Conservation (phyloP, 2,888 invertebrate species). For the Euplagia quadripunctaria region DNA sequence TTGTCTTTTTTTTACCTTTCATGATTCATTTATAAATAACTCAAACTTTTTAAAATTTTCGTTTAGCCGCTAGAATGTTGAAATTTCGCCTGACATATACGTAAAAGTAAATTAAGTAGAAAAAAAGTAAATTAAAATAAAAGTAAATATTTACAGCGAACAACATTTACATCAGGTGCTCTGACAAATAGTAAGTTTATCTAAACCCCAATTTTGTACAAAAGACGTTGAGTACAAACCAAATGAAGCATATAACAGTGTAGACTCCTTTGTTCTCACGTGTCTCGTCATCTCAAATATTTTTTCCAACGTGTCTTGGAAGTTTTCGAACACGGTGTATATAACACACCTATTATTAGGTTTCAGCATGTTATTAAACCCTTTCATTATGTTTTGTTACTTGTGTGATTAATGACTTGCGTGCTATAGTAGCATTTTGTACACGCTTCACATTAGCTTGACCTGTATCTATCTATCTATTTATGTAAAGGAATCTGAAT, state of each 20-base stretch:
- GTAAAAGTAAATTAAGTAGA: too few species aligned
- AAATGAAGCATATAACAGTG: slow-evolving; percentile 51
- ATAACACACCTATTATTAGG: slow-evolving; percentile 33
- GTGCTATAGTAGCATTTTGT: too few species aligned
- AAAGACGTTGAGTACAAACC: slow-evolving; percentile 41
- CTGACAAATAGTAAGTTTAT: slow-evolving; percentile 32
- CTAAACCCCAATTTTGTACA: slow-evolving; percentile 44
- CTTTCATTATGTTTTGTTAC: slow-evolving; percentile 18
- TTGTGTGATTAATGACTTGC: slow-evolving; percentile 11
- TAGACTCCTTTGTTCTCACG: slow-evolving; percentile 55
- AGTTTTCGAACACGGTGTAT: slow-evolving; percentile 33
- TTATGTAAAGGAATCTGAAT: too few species aligned
- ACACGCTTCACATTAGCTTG: too few species aligned
- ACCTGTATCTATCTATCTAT: too few species aligned
- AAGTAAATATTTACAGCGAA: background rate
- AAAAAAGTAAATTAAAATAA: too few species aligned
- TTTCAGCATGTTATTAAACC: slow-evolving; percentile 24
- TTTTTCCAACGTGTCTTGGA: slow-evolving; percentile 32
- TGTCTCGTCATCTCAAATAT: slow-evolving; percentile 45
- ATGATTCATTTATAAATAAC: too few species aligned
- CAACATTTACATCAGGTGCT: slow-evolving; percentile 22
- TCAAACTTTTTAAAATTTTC: background rate
- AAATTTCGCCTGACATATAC: slow-evolving; percentile 4
- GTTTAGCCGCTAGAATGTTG: background rate
- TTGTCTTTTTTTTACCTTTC: too few species aligned